phyloP scores from a whole-genome alignment of 1,140 invertebrate species.

The Calephelis nemesis region DNA sequence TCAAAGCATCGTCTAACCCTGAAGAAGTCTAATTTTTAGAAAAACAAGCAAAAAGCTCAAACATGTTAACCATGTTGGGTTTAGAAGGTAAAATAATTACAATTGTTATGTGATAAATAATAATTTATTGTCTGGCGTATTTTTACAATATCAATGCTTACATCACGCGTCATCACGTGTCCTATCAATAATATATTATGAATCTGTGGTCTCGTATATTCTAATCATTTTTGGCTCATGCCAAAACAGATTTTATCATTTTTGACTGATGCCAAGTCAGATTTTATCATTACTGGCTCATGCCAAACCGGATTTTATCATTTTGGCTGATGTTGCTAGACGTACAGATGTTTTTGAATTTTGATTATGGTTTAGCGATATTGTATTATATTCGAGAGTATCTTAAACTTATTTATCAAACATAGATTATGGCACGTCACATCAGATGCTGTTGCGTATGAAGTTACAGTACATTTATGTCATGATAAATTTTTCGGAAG shows the following conservation, averaged over 20 bases:
- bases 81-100: slow-evolving; percentile 34
- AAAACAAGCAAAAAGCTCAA: no score
- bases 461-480: slow-evolving; percentile 47
- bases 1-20: no score
- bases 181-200: slow-evolving; percentile 19
- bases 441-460: slow-evolving; percentile 58
- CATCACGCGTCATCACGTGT: slow-evolving; percentile 35
- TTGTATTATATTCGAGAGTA: slow-evolving; percentile 59
- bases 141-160: slow-evolving; percentile 77
- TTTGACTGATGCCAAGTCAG: neutral
- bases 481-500: slow-evolving; percentile 49
- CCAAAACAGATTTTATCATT: neutral
- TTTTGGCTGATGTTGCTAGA: slow-evolving; percentile 22
- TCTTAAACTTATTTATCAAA: slow-evolving; percentile 47
- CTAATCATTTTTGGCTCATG: slow-evolving; percentile 13
- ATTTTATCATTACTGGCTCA: neutral
- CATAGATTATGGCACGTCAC: slow-evolving; percentile 69
- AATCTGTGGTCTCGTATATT: neutral
- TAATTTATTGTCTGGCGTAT: slow-evolving; percentile 81
- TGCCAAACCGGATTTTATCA: no score
- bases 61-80: no score
- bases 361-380: slow-evolving; percentile 3
- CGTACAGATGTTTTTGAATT: slow-evolving; percentile 18
- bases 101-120: slow-evolving; percentile 75
- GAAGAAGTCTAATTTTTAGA: neutral